Evolutionary conservation across 2,888 invertebrate genomes (phyloP), one percentile per base, ranked within the genome.

Genomic region (Melinaea marsaeus): DNA sequence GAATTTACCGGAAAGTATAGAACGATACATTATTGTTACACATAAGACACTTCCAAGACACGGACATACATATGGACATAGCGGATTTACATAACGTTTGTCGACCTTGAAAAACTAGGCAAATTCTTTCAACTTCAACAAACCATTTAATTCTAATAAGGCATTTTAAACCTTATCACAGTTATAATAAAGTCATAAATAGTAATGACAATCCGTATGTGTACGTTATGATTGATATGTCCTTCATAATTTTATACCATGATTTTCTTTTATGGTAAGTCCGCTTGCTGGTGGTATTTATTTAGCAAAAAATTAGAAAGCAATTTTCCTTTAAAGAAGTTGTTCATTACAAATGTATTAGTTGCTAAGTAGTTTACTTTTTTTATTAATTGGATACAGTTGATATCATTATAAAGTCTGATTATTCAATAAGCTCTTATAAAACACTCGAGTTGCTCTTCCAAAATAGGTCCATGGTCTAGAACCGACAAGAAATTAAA

Each of bases 51-150:
- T 58, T 51, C 22, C 61, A 61, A 64, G 65, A 62, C 60, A 65
- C 58, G 57, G 32, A 47, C 33, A 33, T 34, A 57, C 59, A 51
- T 57, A 62, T 59, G 59, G 58, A 54, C 42, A 32, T 51, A 56
- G 35, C 22, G 11, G 51, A 22, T 60, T 63, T 55, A n/a, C 51
- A 61, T 47, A 47, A 13, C 34, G 58, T 37, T 34, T 11, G 54
- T 45, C 61, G 66, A 48, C 63, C 63, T 66, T 64, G 64, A 62
- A 67, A 69, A 65, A 67, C 55, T 47, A 63, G 60, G 61, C 63
- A 67, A 62, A 67, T 63, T 55, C 66, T 59, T 56, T 55, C 51
- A 11, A 51, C 22, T 42, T 9, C 9, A 32, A 11, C 51, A 9
- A 32, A 32, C 32, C 9, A 32, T n/a, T 51, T 32, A 51, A 32